Base-by-base conservation (phyloP, 1,140 invertebrate genomes). In the Sinonovacula constricta region DNA sequence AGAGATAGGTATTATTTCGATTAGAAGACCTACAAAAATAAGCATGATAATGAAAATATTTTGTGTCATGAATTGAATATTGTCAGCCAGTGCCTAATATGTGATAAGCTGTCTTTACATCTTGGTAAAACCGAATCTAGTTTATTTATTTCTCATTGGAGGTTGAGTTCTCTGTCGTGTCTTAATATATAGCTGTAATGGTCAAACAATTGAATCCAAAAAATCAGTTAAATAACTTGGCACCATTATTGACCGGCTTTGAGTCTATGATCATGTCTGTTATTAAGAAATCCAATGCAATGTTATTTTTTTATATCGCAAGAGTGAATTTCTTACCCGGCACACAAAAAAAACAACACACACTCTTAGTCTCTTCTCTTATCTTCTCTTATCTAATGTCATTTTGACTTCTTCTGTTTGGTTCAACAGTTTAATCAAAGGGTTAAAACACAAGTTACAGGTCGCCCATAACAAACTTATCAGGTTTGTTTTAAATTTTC, bases 61-160 rank as follows among this genome's bases (percentile, higher is more conserved):
- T 18, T 60, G 26, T 28, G n/a, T 30, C 10, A 7, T 3, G 57
- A 28, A 2, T 30, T 10, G 62, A 45, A 45, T 18, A 45, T 18
- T 18, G 39, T 45, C 39, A 45, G 39, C 18, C 3, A 71, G 24
- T 77, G 72, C 66, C 54, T 77, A 0, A 39, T 76, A 18, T 51
- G 65, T 65, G 72, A 81, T 30, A 81, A 77, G 31, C 31, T 81
- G 28, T 74, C 68, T 26, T 31, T 81, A 18, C 68, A 81, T 56
- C 57, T 81, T n/a, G 74, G 80, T n/a, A 81, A 81, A 63, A 81
- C 74, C 2, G 80, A 81, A 28, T 72, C 59, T 14, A 78, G 77
- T 33, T 15, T 81, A 0, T 77, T 81, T 72, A 68, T 59, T 10
- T 56, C 80, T 12, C 62, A 77, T 59, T 22, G 30, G 3, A 77